These are phyloP conservation scores for Pyrrhia umbra DNA, from an alignment of 2,888 invertebrate species.

Conservation along the genomic window DNA sequence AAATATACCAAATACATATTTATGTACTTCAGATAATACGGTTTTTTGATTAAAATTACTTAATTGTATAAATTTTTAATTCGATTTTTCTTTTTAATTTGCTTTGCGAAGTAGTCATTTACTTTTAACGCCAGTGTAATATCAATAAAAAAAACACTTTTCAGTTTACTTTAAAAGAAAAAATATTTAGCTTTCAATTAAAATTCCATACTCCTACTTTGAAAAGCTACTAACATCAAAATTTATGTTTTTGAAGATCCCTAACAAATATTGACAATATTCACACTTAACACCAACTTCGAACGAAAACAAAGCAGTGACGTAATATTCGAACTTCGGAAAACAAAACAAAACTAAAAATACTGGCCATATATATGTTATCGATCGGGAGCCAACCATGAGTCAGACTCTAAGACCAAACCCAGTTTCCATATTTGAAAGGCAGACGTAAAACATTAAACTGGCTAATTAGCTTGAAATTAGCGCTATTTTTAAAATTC, in stretches of 20 bases:
- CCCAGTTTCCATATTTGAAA: conserved; percentile 62
- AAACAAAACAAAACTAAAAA: conserved; percentile 43
- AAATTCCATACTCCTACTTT: background rate
- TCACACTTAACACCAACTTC: conserved; percentile 15
- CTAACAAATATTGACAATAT: conserved; percentile 11
- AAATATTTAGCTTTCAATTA: background rate
- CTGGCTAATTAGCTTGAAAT: conserved; percentile 51
- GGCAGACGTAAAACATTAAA: conserved; percentile 47
- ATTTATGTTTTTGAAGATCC: background rate
- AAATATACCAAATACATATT: conserved; percentile 34
- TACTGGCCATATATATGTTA: conserved; percentile 40
- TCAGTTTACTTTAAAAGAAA: too few species aligned
- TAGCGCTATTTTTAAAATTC: conserved; percentile 53
- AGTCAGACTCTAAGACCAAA: conserved; percentile 73
- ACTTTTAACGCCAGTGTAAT: background rate
- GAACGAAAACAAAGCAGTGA: conserved; percentile 35
- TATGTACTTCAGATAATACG: conserved; percentile 2
- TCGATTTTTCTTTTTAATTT: background rate
- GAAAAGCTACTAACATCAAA: background rate
- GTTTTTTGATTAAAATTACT: background rate
- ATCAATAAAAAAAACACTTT: too few species aligned
- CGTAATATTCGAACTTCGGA: conserved; percentile 45
- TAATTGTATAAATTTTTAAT: conserved; percentile 27
- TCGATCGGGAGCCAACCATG: conserved; percentile 73
- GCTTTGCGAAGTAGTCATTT: too few species aligned